These are phyloP conservation scores for Mionectes olivaceus DNA, from an alignment of 2,797 vertebrate genomes.

Conservation along the genomic window DNA sequence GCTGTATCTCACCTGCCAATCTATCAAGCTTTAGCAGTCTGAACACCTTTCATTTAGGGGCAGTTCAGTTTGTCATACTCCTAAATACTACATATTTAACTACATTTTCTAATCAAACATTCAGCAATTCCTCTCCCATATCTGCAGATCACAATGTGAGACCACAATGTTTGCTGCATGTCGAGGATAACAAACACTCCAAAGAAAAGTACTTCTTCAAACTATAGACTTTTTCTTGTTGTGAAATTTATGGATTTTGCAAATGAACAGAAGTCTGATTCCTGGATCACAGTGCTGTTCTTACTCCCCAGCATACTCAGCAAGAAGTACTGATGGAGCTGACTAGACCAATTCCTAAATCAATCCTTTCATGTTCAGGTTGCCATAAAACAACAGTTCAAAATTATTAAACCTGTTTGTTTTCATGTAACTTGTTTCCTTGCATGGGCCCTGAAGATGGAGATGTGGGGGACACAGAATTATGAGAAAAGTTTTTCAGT, in stretches of 20 bases:
- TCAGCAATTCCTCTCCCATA: background rate
- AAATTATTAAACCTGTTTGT: slow-evolving; percentile 5
- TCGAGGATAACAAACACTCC: background rate
- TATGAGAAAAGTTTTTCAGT: background rate
- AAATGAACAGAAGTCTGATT: background rate
- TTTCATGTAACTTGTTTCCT: background rate
- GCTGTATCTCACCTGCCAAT: background rate
- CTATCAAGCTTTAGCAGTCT: background rate
- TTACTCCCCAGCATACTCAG: background rate
- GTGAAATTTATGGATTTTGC: background rate
- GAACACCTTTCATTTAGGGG: background rate
- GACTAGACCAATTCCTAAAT: background rate
- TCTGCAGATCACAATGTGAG: background rate
- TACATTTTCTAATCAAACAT: background rate
- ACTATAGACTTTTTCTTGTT: background rate
- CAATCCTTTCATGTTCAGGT: background rate
- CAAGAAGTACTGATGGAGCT: background rate
- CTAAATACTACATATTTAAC: background rate
- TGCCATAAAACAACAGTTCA: background rate
- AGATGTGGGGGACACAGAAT: background rate
- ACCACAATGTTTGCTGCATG: background rate
- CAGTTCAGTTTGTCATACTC: background rate
- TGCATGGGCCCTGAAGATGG: background rate
- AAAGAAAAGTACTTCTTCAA: background rate
- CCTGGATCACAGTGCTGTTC: background rate